Evolutionary conservation across 2,113 vertebrate genomes (phyloP).

Genomic region (Alaudala cheleensis): DNA sequence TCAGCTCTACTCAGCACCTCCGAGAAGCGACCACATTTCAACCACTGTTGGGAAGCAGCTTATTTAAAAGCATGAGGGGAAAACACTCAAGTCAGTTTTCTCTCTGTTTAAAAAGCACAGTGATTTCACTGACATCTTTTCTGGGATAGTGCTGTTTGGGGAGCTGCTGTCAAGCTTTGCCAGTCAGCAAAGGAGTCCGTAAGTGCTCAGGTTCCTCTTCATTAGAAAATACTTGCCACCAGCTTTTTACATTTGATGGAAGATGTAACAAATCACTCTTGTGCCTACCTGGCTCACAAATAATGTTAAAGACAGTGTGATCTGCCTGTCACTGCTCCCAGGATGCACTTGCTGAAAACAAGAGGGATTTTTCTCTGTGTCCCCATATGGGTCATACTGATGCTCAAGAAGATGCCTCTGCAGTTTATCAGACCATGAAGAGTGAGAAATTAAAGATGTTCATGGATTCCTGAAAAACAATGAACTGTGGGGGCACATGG

Average conservation of each 20-base stretch:
- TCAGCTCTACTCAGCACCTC: not conserved
- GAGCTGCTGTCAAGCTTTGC: conserved; percentile 35
- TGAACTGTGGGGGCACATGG: accelerated
- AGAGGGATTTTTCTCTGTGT: not conserved
- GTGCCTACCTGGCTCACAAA: not conserved
- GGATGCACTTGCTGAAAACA: not conserved
- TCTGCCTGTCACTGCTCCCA: not conserved
- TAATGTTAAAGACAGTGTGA: not conserved
- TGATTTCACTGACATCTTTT: conserved; percentile 26
- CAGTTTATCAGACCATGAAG: not conserved
- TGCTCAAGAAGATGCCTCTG: not conserved
- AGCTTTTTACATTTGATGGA: not conserved
- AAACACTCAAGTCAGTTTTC: conserved; percentile 19
- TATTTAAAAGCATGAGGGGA: conserved; percentile 12
- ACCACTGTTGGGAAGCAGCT: conserved; percentile 25
- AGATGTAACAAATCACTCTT: not conserved
- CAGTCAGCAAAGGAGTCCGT: not conserved
- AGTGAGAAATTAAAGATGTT: not conserved
- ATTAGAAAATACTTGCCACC: conserved; percentile 9
- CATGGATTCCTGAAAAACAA: not conserved
- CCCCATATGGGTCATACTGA: not conserved
- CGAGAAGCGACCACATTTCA: conserved; percentile 6
- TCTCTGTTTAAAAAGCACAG: not conserved
- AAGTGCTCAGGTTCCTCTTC: conserved; percentile 16
- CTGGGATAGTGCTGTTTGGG: not conserved